Evolutionary conservation across 2,888 invertebrate genomes (phyloP).

Genomic region (Prosapia bicincta): DNA sequence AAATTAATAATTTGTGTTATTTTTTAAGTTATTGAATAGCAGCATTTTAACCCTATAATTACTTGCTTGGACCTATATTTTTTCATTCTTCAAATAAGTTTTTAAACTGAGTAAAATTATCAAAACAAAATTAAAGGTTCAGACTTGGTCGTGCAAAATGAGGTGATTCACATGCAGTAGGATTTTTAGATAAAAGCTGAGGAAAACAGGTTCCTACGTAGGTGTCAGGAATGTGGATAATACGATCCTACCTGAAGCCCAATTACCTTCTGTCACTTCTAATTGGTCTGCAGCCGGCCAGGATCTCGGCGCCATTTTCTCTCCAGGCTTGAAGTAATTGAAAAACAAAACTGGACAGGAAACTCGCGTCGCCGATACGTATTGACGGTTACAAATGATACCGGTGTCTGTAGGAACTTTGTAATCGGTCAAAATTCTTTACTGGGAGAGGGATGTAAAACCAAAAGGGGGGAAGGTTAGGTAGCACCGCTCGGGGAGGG

Average conservation of each 20-base stretch:
- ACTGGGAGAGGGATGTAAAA: slow-evolving; percentile 34
- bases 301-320: neutral
- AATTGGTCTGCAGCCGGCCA: neutral
- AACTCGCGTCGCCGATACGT: neutral
- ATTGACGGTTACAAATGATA: neutral
- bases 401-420: slow-evolving; percentile 20
- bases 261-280: neutral
- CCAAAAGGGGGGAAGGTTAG: slow-evolving; percentile 39
- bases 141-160: neutral
- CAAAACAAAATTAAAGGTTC: neutral
- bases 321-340: neutral
- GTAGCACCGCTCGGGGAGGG: slow-evolving; percentile 11
- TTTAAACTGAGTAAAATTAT: neutral
- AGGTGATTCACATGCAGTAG: neutral
- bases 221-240: neutral
- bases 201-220: neutral
- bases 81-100: no score
- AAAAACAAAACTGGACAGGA: neutral
- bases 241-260: neutral
- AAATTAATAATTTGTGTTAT: no score
- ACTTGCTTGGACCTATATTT: no score
- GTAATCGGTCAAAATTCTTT: slow-evolving; percentile 32
- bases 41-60: no score
- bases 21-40: no score
- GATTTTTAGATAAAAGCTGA: neutral